Percentiles rank a stretch among this genome's conserved stretches.
Evolutionary conservation across 2,113 vertebrate species (phyloP).

Genomic region (Oriolus oriolus): DNA sequence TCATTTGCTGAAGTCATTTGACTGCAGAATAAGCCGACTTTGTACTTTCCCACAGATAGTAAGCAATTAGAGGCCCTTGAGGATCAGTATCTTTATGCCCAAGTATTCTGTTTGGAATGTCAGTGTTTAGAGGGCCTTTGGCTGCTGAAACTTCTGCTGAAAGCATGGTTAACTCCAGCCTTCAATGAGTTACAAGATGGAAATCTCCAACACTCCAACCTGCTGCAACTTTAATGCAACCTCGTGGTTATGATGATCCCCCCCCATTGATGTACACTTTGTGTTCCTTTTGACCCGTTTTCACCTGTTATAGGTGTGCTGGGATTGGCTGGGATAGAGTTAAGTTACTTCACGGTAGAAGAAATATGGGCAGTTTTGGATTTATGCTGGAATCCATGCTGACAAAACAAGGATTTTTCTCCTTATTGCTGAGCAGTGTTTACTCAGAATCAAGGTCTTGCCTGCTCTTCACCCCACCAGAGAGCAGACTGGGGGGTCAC

Average conservation of each 20-base stretch:
- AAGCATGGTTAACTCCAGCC: background rate
- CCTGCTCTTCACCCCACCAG: background rate
- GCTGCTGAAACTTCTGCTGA: background rate
- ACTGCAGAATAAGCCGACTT: background rate
- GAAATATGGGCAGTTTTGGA: background rate
- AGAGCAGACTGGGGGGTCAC: accelerated
- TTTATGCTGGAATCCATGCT: background rate
- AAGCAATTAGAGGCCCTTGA: background rate
- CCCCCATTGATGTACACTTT: background rate
- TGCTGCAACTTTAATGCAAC: background rate
- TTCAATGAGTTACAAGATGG: background rate
- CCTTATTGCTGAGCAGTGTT: background rate
- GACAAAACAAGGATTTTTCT: background rate
- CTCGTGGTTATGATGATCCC: background rate
- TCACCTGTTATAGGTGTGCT: background rate
- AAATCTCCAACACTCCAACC: background rate
- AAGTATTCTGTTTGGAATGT: background rate
- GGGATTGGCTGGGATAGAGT: background rate
- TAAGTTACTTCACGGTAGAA: background rate
- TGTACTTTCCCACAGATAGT: background rate
- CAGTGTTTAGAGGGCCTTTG: background rate
- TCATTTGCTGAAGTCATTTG: background rate
- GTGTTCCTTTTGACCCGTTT: background rate
- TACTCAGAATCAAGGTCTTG: background rate
- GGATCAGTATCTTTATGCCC: background rate